Evolutionary conservation across 2,113 vertebrate genomes (phyloP), one percentile per base, ranked within the genome.

Genomic region (Etheostoma spectabile): DNA sequence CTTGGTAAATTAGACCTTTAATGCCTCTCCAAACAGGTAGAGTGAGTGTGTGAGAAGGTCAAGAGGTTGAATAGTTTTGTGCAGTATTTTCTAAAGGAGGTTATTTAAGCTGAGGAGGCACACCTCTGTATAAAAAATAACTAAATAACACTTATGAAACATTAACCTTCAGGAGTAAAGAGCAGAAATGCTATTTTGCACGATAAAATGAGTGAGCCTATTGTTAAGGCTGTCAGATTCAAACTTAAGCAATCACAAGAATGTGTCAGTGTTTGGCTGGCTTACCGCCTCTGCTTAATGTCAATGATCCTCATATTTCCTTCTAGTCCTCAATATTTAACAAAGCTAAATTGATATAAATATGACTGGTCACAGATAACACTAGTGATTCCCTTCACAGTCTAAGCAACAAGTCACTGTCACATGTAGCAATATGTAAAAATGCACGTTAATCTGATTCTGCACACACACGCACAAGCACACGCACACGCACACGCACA

Each of bases 401-500:
- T 13, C 42, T 59, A 45, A 61, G 67, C 35, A 64, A 56, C 18
- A 27, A 53, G 15, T 59, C 18, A 42, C 24, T 12, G 30, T 64
- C 16, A 57, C 15, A n/a, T 45, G 18, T 0, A 22, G 49, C 48
- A 38, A 15, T 48, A 16, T 48, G 22, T 18, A 49, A 51, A 53
- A 48, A 45, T 15, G 27, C 49, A 69, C 12, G 2, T 52, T 30
- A 83, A 38, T 38, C 35, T 38, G 35, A 38, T 38, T 10, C 2
- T 1, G 7, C 30, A 30, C 30, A 30, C 3, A 4, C 30, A 30
- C 30, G 27, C 22, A 61, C 62, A n/a, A n/a, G 59, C 35, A 70
- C 70, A 71, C 59, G 22, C 22, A 64, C 22, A 61, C 62, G 59
- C 35, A 70, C 70, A 71, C 59, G 22, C 22, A 64, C 77, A 45